A percentile compares a stretch with the other conserved stretches of the same genome.
Conservation (phyloP, 1,140 invertebrate species). For the Periplaneta americana region DNA sequence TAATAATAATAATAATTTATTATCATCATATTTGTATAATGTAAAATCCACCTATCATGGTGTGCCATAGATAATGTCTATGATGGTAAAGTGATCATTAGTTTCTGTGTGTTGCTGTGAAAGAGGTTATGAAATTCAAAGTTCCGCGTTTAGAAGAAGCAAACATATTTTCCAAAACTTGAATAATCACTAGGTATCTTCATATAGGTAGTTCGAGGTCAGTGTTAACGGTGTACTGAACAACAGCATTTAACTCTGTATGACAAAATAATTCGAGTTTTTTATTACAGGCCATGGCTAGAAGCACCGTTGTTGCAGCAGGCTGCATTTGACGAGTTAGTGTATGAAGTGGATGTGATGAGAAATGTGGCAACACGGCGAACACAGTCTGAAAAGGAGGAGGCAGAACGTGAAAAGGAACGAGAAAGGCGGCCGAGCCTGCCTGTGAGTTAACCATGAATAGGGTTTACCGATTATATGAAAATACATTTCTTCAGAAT, state of each 20-base stretch:
- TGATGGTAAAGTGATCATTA: no score
- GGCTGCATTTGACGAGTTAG: constrained; percentile 75
- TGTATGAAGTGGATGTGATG: constrained; percentile 78
- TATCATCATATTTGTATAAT: no score
- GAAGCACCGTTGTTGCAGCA: constrained; percentile 62
- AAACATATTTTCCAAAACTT: not conserved
- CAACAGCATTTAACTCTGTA: not conserved
- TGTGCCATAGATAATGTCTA: no score
- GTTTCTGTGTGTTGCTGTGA: no score
- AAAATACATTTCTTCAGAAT: no score
- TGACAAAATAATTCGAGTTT: constrained; percentile 16
- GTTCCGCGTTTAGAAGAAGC: not conserved
- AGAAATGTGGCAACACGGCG: constrained; percentile 59
- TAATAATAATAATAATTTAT: no score
- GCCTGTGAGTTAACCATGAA: constrained; percentile 32
- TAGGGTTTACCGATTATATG: no score
- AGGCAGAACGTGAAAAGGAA: constrained; percentile 12
- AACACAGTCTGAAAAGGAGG: constrained; percentile 22
- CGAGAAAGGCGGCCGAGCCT: constrained; percentile 22
- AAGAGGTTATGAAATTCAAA: not conserved
- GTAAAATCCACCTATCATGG: no score
- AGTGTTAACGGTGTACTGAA: no score
- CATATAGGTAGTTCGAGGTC: no score
- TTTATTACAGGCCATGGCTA: constrained; percentile 36
- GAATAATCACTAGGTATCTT: no score